These are phyloP conservation scores for Lithobates sylvaticus DNA, from an alignment of 2,797 vertebrate genomes.

Conservation along the genomic window DNA sequence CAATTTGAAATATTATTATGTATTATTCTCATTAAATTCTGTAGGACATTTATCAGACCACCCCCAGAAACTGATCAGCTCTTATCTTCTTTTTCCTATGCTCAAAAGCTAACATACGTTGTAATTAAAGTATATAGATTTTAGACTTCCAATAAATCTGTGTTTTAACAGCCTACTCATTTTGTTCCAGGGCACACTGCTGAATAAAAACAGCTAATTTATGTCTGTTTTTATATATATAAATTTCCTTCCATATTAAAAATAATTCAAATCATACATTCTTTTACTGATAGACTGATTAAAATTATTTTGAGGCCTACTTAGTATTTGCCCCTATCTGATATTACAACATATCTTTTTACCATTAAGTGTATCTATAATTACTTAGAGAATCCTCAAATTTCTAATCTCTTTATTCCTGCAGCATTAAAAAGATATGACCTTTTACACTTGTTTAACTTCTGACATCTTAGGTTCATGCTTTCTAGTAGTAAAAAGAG, in stretches of 20 bases:
- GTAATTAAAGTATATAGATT: slow-evolving; percentile 1
- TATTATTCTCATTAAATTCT: not conserved
- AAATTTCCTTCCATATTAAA: not conserved
- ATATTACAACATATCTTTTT: not conserved
- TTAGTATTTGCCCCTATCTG: not conserved
- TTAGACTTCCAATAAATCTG: not conserved
- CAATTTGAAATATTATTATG: not conserved
- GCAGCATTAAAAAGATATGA: not conserved
- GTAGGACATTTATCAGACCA: no score
- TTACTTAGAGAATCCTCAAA: not conserved
- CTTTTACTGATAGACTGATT: not conserved
- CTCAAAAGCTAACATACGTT: not conserved
- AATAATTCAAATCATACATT: not conserved
- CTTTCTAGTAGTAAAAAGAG: slow-evolving; percentile 2
- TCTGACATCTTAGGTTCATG: not conserved
- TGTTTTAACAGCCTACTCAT: not conserved
- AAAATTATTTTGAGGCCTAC: not conserved
- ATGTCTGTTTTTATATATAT: not conserved
- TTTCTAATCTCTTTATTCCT: not conserved
- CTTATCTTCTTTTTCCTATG: not conserved
- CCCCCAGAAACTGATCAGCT: not conserved
- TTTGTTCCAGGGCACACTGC: not conserved
- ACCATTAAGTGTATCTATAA: not conserved
- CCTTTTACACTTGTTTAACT: not conserved
- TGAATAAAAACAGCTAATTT: not conserved